These are phyloP conservation scores for Lophotis ruficrista DNA, from an alignment of 2,113 vertebrate genomes.

Conservation along the genomic window DNA sequence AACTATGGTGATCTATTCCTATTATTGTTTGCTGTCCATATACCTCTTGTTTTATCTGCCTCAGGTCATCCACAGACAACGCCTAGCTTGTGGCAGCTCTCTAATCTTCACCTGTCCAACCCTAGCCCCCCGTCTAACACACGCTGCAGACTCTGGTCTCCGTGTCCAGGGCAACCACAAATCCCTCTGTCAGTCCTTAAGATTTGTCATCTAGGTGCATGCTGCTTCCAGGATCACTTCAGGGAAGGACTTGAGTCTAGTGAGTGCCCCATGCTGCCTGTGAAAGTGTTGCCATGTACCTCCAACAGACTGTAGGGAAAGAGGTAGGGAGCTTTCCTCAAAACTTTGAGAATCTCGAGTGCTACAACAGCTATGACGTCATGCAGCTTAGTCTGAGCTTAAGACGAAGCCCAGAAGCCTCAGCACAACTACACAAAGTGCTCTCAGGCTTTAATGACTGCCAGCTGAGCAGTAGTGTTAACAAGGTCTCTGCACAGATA, in stretches of 20 bases:
- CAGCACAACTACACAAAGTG: neutral
- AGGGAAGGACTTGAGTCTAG: neutral
- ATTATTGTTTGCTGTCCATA: neutral
- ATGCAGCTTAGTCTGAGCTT: neutral
- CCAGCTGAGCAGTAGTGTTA: neutral
- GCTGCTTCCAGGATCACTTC: neutral
- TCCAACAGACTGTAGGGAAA: neutral
- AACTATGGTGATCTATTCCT: neutral
- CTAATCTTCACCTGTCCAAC: neutral
- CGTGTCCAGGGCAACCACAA: constrained; percentile 32
- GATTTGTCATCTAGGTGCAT: neutral
- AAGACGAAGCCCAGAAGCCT: neutral
- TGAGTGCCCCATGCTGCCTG: neutral
- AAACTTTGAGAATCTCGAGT: neutral
- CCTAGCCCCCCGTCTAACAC: neutral
- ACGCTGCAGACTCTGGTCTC: neutral
- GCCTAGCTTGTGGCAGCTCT: neutral
- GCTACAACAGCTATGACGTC: neutral
- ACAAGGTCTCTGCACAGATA: neutral
- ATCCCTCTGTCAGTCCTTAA: neutral
- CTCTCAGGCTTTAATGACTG: neutral
- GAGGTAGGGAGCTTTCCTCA: neutral
- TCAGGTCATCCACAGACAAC: neutral
- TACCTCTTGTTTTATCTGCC: neutral
- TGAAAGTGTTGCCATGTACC: neutral